Percentiles rank a stretch among this genome's conserved stretches.
phyloP scores from a whole-genome alignment of 1,140 invertebrate species.

The Bombus superbus region DNA sequence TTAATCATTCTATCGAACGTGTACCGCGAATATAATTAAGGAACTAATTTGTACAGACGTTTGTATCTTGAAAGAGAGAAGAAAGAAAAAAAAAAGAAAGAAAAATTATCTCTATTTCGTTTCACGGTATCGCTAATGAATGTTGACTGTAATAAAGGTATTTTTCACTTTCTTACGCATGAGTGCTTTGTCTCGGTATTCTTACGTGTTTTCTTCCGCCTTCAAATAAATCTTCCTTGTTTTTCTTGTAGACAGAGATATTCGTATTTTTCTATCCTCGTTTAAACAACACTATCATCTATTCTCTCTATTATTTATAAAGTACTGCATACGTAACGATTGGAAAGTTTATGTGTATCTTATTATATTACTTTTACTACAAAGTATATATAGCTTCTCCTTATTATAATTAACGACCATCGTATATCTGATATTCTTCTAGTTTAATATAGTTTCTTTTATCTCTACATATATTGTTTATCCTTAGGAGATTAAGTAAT shows the following conservation, averaged over 20 bases:
- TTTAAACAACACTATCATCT: background rate
- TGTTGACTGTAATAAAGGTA: conserved; percentile 62
- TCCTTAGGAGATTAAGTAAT: background rate
- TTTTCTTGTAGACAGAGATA: conserved; percentile 29
- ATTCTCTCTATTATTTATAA: background rate
- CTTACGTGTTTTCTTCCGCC: conserved; percentile 52
- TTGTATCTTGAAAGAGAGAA: conserved; percentile 26
- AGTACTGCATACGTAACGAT: background rate
- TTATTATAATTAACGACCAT: background rate
- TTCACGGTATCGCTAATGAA: conserved; percentile 57
- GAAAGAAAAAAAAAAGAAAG: no score
- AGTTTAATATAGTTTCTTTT: background rate
- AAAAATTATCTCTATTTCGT: conserved; percentile 69
- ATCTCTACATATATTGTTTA: no score
- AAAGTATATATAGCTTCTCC: background rate
- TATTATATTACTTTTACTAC: background rate
- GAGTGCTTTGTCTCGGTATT: conserved; percentile 62
- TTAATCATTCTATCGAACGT: background rate
- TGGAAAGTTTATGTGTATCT: conserved; percentile 3
- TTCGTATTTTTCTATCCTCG: conserved; percentile 18
- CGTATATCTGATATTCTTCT: background rate
- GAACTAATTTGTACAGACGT: conserved; percentile 7
- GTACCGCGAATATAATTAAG: conserved; percentile 8
- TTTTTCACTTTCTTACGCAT: conserved; percentile 65
- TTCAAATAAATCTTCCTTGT: conserved; percentile 31